A percentile compares a stretch with the other conserved stretches of the same genome.
Evolutionary conservation across 2,888 invertebrate genomes (phyloP).

Genomic region (Antheraea yamamai): DNA sequence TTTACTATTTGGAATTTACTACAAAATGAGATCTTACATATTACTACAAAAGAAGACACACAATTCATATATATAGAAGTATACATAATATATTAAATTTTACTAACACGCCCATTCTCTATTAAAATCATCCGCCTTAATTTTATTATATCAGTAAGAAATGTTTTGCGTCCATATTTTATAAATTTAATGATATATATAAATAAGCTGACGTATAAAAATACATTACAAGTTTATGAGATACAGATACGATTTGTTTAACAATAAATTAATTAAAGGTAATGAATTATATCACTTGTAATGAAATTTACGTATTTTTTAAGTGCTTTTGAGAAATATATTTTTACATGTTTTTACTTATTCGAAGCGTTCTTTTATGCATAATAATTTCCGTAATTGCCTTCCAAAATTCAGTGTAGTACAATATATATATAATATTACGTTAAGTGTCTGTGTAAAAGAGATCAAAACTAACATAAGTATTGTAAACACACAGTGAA

Average conservation of each 20-base stretch:
- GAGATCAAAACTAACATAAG: constrained; percentile 61
- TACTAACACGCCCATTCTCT: constrained; percentile 12
- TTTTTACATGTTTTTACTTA: too few species aligned
- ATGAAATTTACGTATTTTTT: not conserved
- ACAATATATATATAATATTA: constrained; percentile 40
- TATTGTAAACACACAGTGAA: constrained; percentile 35
- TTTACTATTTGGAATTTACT: constrained; percentile 54
- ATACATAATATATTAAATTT: constrained; percentile 32
- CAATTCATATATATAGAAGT: constrained; percentile 27
- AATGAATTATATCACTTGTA: too few species aligned
- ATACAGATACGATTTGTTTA: not conserved
- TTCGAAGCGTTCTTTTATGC: too few species aligned
- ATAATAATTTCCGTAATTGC: not conserved
- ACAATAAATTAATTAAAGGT: not conserved
- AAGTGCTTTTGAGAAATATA: not conserved
- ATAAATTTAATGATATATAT: constrained; percentile 19
- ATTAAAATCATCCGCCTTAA: constrained; percentile 19
- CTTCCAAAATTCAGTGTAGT: not conserved
- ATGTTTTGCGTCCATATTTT: constrained; percentile 15
- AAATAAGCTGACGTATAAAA: constrained; percentile 16
- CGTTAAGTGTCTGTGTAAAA: constrained; percentile 36
- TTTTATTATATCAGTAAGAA: constrained; percentile 18
- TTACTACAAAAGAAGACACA: constrained; percentile 52
- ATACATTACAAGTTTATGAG: not conserved
- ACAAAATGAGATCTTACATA: constrained; percentile 71